Base-by-base conservation (phyloP, 1,140 invertebrate genomes). In the Oreohelix idahoensis region DNA sequence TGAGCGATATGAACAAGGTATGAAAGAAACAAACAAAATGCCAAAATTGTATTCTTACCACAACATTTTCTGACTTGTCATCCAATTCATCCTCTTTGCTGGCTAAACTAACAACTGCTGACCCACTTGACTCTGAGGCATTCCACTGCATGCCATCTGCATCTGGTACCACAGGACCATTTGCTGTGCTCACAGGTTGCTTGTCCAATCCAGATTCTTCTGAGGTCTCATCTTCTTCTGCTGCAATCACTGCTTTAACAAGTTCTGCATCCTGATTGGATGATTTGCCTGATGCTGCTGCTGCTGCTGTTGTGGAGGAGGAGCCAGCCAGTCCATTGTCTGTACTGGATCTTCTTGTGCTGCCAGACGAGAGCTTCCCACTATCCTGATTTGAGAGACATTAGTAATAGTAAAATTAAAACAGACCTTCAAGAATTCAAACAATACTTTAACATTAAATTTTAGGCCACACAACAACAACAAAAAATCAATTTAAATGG, bases 161-260 rank as follows among this genome's bases (percentile, higher is more conserved):
- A 73, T 81, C 78, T 39, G 63, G 15, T 13, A 58, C 39, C 35
- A 45, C 39, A 13, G 66, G 39, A 13, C 69, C 79, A 73, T 81
- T 81, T n/a, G 79, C 13, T 4, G 69, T 32, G n/a, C 4, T 17
- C 8, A 32, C 63, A 42, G 78, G 0, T 0, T 69, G 53, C 29
- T 49, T n/a, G 10, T 79, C 78, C 2, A 5, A 66, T 26, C 58
- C 45, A 23, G 78, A 79, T 39, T 81, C 69, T 29, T 81, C 66
- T 26, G 79, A 73, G 4, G 69, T 73, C 8, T 71, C 69, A 73
- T 81, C 79, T 36, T 81, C 79, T 36, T 81, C 79, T 42, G 38
- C 79, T 11, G 49, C 38, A 23, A 49, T 26, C 1, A 73, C 32
- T 32, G 69, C 69, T 51, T 81, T 81, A 23, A 26, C 15, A 35